Base-by-base conservation (phyloP, 2,888 invertebrate genomes). In the Drosophila leonis region DNA sequence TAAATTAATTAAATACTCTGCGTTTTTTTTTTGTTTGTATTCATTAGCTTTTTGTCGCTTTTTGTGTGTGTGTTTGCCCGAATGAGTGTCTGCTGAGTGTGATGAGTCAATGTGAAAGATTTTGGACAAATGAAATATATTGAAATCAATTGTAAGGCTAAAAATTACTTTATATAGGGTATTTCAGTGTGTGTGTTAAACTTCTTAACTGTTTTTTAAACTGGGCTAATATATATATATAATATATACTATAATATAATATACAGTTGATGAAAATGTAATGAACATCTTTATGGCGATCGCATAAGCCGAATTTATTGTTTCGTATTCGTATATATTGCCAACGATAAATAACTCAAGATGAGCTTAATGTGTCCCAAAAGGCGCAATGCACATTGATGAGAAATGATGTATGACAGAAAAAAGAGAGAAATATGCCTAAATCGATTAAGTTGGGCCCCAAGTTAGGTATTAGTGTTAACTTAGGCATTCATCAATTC, bases 211-310 rank as follows among this genome's bases (percentile, higher is more conserved):
- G 48, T 7, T 12, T 31, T 29, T 24, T 13, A 6, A 44, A 55
- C 35, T 39, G 37, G 51, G 49, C 56, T 51, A 42, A 27, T 12
- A 12, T 12, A 41, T 24, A 24, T 24, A 24, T 24, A 24, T 24
- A 24, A 24, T 9, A 66, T 24, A 15, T 27, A 55, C n/a, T n/a
- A n/a, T n/a, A n/a, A n/a, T n/a, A n/a, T n/a, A n/a, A n/a, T 64
- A 46, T 29, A 18, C 29, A 24, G 5, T 39, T 33, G 41, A 12
- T 39, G 39, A 20, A 80, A 81, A 72, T 67, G 69, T 75, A 78
- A 80, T 81, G 75, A 78, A 75, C 65, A 66, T 39, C 24, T 80
- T 76, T 65, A 76, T 65, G 57, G 62, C 35, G 39, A 41, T 24
- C 63, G 33, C 73, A 66, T 48, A 44, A 31, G 60, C 56, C 31